A percentile compares a stretch with the other conserved stretches of the same genome.
These are phyloP conservation scores for Cirrhinus mrigala DNA, from an alignment of 2,797 vertebrate species.

Conservation along the genomic window DNA sequence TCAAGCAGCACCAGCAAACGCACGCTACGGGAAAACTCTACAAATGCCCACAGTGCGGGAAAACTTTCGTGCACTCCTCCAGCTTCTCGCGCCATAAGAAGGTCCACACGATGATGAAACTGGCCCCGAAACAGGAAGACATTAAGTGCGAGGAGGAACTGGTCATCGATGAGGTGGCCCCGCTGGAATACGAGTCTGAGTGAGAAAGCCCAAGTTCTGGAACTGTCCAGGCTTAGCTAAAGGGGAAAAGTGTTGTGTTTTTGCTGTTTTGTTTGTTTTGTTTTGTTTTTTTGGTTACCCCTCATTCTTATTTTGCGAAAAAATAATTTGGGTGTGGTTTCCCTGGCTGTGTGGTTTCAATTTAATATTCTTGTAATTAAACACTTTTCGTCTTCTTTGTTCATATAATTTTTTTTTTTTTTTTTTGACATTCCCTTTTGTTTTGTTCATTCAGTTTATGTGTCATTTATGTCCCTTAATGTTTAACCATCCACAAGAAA, in stretches of 20 bases:
- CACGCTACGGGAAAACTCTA: slow-evolving; percentile 73
- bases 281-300: neutral
- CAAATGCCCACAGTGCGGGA: slow-evolving; percentile 76
- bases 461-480: slow-evolving; percentile 50
- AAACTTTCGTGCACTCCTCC: slow-evolving; percentile 82
- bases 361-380: slow-evolving; percentile 23
- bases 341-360: slow-evolving; percentile 45
- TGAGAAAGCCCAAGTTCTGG: slow-evolving; percentile 59
- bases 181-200: slow-evolving; percentile 79
- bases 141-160: slow-evolving; percentile 60
- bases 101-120: slow-evolving; percentile 74
- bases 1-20: slow-evolving; percentile 72
- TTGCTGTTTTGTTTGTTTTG: neutral
- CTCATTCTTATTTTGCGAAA: slow-evolving; percentile 40
- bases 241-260: slow-evolving; percentile 15
- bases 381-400: slow-evolving; percentile 19
- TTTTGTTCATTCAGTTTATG: slow-evolving; percentile 42
- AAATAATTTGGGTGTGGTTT: slow-evolving; percentile 48
- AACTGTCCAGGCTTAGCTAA: slow-evolving; percentile 49
- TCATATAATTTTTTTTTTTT: slow-evolving; percentile 44
- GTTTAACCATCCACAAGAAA: slow-evolving; percentile 18
- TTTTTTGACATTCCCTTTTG: slow-evolving; percentile 54
- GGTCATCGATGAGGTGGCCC: slow-evolving; percentile 73
- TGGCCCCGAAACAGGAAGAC: slow-evolving; percentile 53
- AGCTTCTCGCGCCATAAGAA: slow-evolving; percentile 81